Evolutionary conservation across 2,113 vertebrate genomes (phyloP).

Genomic region (Neolamprologus toae): DNA sequence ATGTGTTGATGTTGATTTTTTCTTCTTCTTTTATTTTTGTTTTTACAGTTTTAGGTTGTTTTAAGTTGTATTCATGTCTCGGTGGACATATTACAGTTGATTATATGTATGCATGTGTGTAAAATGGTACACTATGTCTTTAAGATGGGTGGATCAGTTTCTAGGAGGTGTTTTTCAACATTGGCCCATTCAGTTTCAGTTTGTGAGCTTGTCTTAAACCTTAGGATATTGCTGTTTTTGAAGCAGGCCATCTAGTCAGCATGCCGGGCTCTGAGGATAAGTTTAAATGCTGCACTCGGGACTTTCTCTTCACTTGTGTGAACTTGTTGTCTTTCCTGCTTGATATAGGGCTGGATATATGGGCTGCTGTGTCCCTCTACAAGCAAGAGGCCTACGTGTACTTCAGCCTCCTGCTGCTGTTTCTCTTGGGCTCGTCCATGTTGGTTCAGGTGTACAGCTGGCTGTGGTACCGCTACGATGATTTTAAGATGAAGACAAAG

Average conservation of each 20-base stretch:
- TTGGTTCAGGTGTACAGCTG: not conserved
- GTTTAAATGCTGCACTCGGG: not conserved
- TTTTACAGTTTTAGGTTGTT: not conserved
- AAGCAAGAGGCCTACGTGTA: not conserved
- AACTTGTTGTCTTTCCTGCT: not conserved
- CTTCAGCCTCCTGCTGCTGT: not conserved
- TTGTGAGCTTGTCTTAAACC: not conserved
- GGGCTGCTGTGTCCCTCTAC: not conserved
- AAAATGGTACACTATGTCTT: not conserved
- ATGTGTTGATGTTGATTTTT: not conserved
- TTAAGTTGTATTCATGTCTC: not conserved
- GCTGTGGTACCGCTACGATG: not conserved
- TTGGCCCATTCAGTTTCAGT: not conserved
- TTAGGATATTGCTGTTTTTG: fast-evolving
- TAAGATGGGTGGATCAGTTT: not conserved
- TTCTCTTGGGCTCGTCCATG: not conserved
- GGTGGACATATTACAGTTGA: not conserved
- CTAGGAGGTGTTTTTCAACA: not conserved
- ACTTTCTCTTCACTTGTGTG: not conserved
- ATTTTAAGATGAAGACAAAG: not conserved
- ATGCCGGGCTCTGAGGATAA: fast-evolving
- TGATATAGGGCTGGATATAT: not conserved
- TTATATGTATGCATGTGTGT: not conserved
- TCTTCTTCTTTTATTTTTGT: not conserved
- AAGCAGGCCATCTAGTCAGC: not conserved